Evolutionary conservation across 2,888 invertebrate species (phyloP).

Genomic region (Toxonevra muliebris): DNA sequence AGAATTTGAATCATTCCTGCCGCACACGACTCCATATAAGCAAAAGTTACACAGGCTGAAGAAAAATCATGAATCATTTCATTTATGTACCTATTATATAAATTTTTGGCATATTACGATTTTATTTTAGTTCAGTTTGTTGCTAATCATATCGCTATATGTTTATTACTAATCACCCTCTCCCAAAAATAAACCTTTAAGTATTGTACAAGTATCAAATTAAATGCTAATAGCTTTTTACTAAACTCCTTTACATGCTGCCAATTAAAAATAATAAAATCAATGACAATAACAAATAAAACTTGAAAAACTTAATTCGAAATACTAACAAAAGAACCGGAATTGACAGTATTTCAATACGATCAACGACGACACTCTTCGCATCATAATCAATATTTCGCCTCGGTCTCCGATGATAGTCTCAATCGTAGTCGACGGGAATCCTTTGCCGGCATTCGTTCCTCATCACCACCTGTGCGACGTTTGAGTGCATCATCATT

Average conservation of each 20-base stretch:
- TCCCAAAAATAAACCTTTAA: too few relatives aligned
- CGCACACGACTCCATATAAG: too few relatives aligned
- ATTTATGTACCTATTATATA: not conserved
- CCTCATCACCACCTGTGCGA: slow-evolving; percentile 53
- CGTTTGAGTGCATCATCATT: slow-evolving; percentile 61
- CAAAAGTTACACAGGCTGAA: too few relatives aligned
- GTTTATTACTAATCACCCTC: not conserved
- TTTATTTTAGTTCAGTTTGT: not conserved
- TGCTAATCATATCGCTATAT: not conserved
- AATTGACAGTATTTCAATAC: slow-evolving; percentile 39
- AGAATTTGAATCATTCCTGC: too few relatives aligned
- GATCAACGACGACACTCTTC: slow-evolving; percentile 42
- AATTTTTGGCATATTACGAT: not conserved
- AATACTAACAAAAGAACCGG: slow-evolving; percentile 31
- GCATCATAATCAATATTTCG: slow-evolving; percentile 48
- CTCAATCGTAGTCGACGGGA: slow-evolving; percentile 58
- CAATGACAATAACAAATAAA: slow-evolving; percentile 34
- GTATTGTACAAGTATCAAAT: not conserved
- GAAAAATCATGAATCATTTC: not conserved
- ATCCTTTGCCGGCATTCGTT: slow-evolving; percentile 50
- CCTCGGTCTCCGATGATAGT: slow-evolving; percentile 63
- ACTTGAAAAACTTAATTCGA: slow-evolving; percentile 35
- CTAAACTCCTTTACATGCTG: slow-evolving; percentile 52
- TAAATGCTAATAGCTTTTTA: slow-evolving; percentile 31
- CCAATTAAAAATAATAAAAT: slow-evolving; percentile 38